These are phyloP conservation scores for Anomalospiza imberbis DNA, from an alignment of 2,797 vertebrate species.

Conservation along the genomic window DNA sequence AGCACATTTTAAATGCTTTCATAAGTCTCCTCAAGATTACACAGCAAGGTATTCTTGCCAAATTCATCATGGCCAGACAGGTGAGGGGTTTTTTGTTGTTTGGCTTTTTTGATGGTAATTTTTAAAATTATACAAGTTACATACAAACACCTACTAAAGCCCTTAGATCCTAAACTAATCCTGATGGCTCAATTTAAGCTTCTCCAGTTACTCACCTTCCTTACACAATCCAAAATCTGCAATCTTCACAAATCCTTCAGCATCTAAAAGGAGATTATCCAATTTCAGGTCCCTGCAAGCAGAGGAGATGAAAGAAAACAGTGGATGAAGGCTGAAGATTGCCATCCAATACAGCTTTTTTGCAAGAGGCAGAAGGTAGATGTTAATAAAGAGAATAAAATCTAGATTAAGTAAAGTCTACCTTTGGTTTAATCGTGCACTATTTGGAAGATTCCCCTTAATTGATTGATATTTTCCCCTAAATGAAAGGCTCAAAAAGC, in stretches of 20 bases:
- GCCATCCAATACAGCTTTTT: neutral
- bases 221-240: slow-evolving; percentile 95
- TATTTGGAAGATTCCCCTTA: neutral
- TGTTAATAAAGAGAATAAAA: neutral
- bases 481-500: neutral
- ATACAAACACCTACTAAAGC: neutral
- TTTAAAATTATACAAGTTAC: neutral
- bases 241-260: slow-evolving; percentile 89
- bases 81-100: neutral
- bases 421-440: neutral
- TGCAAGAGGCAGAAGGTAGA: neutral
- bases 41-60: neutral
- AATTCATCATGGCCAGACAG: neutral
- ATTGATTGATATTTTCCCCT: neutral
- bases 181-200: neutral
- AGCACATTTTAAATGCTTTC: neutral
- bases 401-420: neutral
- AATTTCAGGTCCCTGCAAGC: slow-evolving; percentile 86
- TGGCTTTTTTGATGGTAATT: neutral
- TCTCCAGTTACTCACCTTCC: slow-evolving; percentile 80
- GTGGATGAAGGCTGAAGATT: neutral
- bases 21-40: neutral
- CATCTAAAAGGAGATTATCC: slow-evolving; percentile 93
- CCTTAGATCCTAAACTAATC: neutral
- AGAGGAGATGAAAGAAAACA: neutral